Percentiles rank a stretch among this genome's conserved stretches.
phyloP scores from a whole-genome alignment of 2,113 vertebrate species.

The Epinephelus moara region DNA sequence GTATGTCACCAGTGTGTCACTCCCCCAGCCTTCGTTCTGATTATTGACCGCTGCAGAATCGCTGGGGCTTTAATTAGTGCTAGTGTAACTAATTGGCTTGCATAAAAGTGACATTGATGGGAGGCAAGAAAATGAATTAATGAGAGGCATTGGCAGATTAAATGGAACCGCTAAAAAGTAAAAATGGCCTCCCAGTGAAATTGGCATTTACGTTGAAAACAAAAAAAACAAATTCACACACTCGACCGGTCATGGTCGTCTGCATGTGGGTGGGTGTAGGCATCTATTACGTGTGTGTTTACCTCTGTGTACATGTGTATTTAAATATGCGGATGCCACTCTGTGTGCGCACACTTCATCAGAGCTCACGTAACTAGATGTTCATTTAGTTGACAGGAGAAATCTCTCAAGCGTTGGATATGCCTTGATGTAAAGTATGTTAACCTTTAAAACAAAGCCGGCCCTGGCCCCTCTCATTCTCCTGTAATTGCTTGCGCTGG shows the following conservation, averaged over 20 bases:
- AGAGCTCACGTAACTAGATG: constrained; percentile 71
- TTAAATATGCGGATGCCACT: neutral
- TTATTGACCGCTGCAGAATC: constrained; percentile 76
- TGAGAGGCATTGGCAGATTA: constrained; percentile 60
- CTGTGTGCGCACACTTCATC: constrained; percentile 54
- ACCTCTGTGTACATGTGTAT: neutral
- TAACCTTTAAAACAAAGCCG: constrained; percentile 86
- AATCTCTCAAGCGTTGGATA: constrained; percentile 75
- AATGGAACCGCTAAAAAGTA: constrained; percentile 51
- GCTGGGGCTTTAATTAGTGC: constrained; percentile 77
- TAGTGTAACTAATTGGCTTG: constrained; percentile 78
- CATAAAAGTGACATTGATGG: constrained; percentile 75
- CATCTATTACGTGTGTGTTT: constrained; percentile 2
- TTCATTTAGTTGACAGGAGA: constrained; percentile 75
- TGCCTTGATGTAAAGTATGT: constrained; percentile 79
- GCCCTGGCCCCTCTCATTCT: constrained; percentile 78
- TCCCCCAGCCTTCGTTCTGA: constrained; percentile 60
- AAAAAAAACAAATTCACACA: constrained; percentile 22
- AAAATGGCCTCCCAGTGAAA: constrained; percentile 35
- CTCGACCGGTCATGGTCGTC: neutral
- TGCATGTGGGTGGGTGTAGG: constrained; percentile 39
- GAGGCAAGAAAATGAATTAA: constrained; percentile 72
- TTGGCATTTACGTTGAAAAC: constrained; percentile 31
- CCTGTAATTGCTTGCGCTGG: constrained; percentile 78
- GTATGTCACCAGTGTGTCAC: constrained; percentile 48